Base-by-base conservation (phyloP, 2,888 invertebrate species). In the Hemithea aestivaria region DNA sequence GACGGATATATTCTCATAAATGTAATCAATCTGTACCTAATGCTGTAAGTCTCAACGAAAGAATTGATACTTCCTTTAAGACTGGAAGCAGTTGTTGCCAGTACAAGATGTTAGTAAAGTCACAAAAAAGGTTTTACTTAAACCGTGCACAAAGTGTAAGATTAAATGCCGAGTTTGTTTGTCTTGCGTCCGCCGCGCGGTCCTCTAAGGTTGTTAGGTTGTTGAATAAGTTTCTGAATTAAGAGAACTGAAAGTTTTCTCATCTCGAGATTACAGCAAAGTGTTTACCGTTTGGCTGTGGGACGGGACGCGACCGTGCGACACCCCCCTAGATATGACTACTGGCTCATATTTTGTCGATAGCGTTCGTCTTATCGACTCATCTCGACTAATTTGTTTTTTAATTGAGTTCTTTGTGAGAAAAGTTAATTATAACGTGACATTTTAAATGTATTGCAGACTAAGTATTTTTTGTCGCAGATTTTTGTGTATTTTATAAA, bases 241-340 rank as follows among this genome's bases (percentile, higher is more conserved):
- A 88, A 88, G 87, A 87, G 85, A 83, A 87, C 87, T 87, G 85
- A 85, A 87, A 88, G 87, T 88, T 87, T 88, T 87, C 87, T 88
- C 87, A 87, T 88, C 87, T 87, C 79, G 83, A 87, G 88, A 88
- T 88, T 87, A 88, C 87, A 84, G 87, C 85, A 76, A 87, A 87
- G 88, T 87, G 88, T 88, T 88, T 88, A 87, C 88, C 87, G 87
- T 87, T 85, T 80, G 85, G 85, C 84, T 83, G 80, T 68, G 72
- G 73, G 81, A 79, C 71, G 81, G 78, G 77, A 78, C 46, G 81
- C 75, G 74, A 75, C 76, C 74, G 73, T 71, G 63, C 55, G 59
- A 56, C 66, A 57, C 62, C 59, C 56, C 53, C 51, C 57, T 43
- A 49, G 46, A 35, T 42, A 25, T 30, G 51, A 21, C 56, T 58